Evolutionary conservation across 2,888 invertebrate species (phyloP).

Genomic region (Lasius platythorax): DNA sequence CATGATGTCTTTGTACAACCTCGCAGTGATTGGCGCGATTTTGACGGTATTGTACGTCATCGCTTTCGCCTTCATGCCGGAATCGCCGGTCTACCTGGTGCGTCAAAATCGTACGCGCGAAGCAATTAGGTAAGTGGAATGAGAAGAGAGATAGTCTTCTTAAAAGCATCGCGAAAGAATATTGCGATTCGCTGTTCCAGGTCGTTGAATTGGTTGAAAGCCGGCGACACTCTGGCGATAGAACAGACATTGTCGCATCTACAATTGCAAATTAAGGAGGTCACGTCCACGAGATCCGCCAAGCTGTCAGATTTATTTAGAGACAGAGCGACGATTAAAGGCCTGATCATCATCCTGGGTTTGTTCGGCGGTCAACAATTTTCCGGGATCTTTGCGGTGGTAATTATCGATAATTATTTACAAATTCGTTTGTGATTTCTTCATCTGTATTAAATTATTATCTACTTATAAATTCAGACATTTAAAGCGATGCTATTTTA

Average conservation of each 20-base stretch:
- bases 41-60: slow-evolving; percentile 85
- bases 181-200: slow-evolving; percentile 62
- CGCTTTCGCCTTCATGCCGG: slow-evolving; percentile 86
- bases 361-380: slow-evolving; percentile 85
- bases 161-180: background rate
- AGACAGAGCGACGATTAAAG: slow-evolving; percentile 82
- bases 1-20: slow-evolving; percentile 84
- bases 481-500: background rate
- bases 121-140: slow-evolving; percentile 80
- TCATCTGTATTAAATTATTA: slow-evolving; percentile 36
- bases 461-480: background rate
- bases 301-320: slow-evolving; percentile 82
- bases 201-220: slow-evolving; percentile 80
- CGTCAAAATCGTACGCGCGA: slow-evolving; percentile 83
- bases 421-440: background rate
- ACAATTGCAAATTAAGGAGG: slow-evolving; percentile 75
- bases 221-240: slow-evolving; percentile 75
- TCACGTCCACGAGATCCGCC: slow-evolving; percentile 57
- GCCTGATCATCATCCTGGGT: slow-evolving; percentile 82
- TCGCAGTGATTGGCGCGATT: slow-evolving; percentile 85
- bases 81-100: slow-evolving; percentile 87
- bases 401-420: slow-evolving; percentile 68
- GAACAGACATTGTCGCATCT: slow-evolving; percentile 79
- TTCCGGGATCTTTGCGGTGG: slow-evolving; percentile 85
- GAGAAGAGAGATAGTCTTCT: background rate